Evolutionary conservation across 2,797 vertebrate genomes (phyloP), one percentile per base, ranked within the genome.

Genomic region (Chiroxiphia lanceolata): DNA sequence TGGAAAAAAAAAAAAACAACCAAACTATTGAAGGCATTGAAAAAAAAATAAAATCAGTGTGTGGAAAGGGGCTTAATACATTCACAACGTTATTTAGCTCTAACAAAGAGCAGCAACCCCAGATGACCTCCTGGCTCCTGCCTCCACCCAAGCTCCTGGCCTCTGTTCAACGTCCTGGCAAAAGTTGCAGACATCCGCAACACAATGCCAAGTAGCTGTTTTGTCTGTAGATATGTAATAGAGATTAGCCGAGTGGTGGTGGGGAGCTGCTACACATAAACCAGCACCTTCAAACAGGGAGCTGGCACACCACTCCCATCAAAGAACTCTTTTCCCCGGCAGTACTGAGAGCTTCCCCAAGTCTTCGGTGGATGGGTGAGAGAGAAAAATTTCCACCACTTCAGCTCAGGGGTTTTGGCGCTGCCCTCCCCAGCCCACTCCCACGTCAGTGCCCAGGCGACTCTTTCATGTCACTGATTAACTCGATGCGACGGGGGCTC

Each of bases 191-290:
- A 97, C 97, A 97, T 97, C 96, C 94, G 94, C 94, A 67, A 3
- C 70, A 17, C 89, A 27, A 68, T 96, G 96, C 97, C 95, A 97
- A 97, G 90, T 45, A 79, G 93, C 93, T 97, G 94, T 97, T 97
- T 97, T 97, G 97, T 97, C 96, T 97, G 96, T 25, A 97, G 96
- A 97, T 97, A 95, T 89, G 96, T 89, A 94, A 95, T 6, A 87
- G 87, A 97, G 97, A 97, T 97, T 97, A 96, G 96, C 83, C 31
- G 77, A 90, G 83, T 51, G 90, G 68, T 40, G 93, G 83, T 48
- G 83, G 89, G 85, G 91, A 96, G 90, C 91, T 74, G 96, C 81
- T 40, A 63, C 31, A 8, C 76, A 3, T 84, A 81, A 86, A 91
- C 68, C 63, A 48, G 89, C 93, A 85, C 91, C 85, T 95, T 77